These are phyloP conservation scores for Petaurus breviceps DNA, from an alignment of 2,113 vertebrate genomes.

Conservation along the genomic window DNA sequence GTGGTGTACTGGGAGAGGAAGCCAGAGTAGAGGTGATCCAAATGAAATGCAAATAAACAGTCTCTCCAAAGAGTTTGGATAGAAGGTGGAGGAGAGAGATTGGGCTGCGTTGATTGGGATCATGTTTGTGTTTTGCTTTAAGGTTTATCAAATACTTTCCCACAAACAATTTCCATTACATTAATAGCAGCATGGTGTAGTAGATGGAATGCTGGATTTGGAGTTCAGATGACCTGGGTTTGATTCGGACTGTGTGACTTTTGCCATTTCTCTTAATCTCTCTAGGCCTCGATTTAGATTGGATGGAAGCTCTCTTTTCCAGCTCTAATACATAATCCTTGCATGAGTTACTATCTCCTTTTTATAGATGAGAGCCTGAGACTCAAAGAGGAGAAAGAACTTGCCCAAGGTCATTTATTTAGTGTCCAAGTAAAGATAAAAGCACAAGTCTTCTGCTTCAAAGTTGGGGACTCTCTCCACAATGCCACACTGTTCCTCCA, in stretches of 20 bases:
- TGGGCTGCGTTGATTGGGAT: neutral
- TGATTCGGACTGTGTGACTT: no score
- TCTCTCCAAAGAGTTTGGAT: conserved; percentile 8
- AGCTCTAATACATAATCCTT: neutral
- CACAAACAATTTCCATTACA: neutral
- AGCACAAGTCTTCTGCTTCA: neutral
- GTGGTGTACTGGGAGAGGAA: neutral
- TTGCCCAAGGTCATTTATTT: neutral
- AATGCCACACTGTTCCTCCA: no score
- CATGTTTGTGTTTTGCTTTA: neutral
- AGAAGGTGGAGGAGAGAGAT: neutral
- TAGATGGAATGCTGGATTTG: neutral
- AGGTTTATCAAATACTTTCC: neutral
- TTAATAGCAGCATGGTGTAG: neutral
- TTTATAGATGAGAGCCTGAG: neutral
- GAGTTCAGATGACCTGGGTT: neutral
- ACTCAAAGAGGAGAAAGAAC: neutral
- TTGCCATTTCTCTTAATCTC: neutral
- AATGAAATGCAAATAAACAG: neutral
- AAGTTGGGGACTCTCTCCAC: neutral
- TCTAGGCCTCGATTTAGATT: neutral
- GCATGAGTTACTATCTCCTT: neutral
- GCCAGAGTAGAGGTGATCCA: neutral
- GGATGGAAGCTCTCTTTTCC: neutral
- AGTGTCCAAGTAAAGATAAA: neutral